These are phyloP conservation scores for Lonchura striata DNA, from an alignment of 2,113 vertebrate genomes.

Conservation along the genomic window DNA sequence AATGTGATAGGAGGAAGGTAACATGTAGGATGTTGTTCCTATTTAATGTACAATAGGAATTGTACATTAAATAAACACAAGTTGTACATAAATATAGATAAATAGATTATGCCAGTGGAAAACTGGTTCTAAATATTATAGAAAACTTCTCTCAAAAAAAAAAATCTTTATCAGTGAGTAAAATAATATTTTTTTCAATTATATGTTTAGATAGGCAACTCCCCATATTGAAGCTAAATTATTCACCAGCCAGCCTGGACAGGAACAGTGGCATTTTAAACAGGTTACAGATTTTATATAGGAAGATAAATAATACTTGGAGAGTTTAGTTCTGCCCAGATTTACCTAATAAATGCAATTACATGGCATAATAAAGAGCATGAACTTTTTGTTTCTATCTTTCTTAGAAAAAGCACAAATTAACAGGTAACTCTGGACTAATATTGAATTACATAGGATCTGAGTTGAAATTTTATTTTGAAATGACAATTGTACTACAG, in stretches of 20 bases:
- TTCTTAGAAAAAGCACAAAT: neutral
- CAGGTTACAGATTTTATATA: neutral
- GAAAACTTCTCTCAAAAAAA: neutral
- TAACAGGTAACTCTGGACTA: neutral
- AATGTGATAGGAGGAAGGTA: neutral
- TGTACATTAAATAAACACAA: neutral
- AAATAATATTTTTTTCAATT: neutral
- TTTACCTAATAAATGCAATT: neutral
- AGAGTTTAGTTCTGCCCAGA: neutral
- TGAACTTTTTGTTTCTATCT: neutral
- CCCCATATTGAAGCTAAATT: neutral
- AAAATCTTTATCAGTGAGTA: neutral
- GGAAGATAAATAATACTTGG: neutral
- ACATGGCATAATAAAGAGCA: neutral
- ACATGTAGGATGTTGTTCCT: neutral
- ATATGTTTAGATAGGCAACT: neutral
- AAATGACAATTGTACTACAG: neutral
- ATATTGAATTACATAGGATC: neutral
- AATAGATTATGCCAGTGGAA: neutral
- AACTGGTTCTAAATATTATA: neutral
- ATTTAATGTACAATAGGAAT: neutral
- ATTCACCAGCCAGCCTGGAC: neutral
- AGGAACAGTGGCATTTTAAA: neutral
- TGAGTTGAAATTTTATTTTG: neutral
- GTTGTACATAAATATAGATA: neutral